phyloP scores from a whole-genome alignment of 2,113 vertebrate species.

The Naja naja region DNA sequence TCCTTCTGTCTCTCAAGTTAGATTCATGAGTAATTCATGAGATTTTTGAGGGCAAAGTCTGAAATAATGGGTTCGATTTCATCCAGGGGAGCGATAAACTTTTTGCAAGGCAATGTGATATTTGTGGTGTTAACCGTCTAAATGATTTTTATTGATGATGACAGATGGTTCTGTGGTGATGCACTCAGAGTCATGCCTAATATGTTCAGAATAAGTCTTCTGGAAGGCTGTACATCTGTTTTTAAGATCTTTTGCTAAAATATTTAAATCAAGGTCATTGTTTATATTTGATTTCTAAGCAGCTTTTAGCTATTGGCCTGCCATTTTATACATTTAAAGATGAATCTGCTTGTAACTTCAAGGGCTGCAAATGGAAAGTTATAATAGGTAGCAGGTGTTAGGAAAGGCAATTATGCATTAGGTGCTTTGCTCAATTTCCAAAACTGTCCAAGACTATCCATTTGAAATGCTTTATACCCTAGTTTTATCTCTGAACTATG shows the following conservation, averaged over 20 bases:
- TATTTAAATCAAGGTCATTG: conserved; percentile 52
- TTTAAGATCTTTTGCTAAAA: conserved; percentile 43
- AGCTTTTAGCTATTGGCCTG: conserved; percentile 44
- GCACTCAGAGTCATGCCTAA: conserved; percentile 21
- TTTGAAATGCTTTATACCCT: conserved; percentile 45
- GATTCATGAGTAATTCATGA: conserved; percentile 32
- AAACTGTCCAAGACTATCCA: conserved; percentile 55
- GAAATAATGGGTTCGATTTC: conserved; percentile 51
- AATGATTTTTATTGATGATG: conserved; percentile 54
- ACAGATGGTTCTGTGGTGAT: conserved; percentile 57
- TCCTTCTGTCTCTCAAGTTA: not conserved
- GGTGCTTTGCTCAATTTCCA: conserved; percentile 55
- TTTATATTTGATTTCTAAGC: conserved; percentile 48
- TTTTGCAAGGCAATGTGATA: conserved; percentile 36
- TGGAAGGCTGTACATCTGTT: conserved; percentile 57
- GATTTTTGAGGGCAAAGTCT: conserved; percentile 6
- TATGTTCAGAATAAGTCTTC: conserved; percentile 51
- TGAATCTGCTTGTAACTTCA: conserved; percentile 48
- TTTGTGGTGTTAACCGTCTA: conserved; percentile 52
- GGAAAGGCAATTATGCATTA: conserved; percentile 49
- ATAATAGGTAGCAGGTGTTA: conserved; percentile 62
- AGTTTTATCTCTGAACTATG: conserved; percentile 41
- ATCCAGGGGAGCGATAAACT: conserved; percentile 26
- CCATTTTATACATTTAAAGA: conserved; percentile 43
- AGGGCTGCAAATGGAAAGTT: conserved; percentile 51